These are phyloP conservation scores for Scaptomyza cyrtandrae DNA, from an alignment of 2,888 invertebrate genomes.

Conservation along the genomic window DNA sequence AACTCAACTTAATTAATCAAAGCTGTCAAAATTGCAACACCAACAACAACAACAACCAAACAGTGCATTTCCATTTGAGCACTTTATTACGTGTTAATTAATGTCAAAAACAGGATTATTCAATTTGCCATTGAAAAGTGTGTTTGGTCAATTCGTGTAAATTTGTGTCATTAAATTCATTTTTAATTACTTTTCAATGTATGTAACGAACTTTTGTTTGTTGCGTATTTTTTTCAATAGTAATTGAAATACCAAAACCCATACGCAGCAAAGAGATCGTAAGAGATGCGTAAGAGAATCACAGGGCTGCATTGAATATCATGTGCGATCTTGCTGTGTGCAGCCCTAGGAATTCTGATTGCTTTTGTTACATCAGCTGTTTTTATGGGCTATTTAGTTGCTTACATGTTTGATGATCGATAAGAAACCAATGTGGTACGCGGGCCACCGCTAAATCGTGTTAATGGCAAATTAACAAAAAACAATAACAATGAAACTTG, in stretches of 20 bases:
- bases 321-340: neutral
- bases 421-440: neutral
- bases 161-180: neutral
- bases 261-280: too few species aligned
- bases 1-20: constrained; percentile 53
- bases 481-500: constrained; percentile 35
- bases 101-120: constrained; percentile 15
- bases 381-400: constrained; percentile 8
- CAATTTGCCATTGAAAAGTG: constrained; percentile 5
- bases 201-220: neutral
- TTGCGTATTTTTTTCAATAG: neutral
- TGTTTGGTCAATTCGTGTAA: neutral
- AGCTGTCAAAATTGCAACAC: constrained; percentile 9
- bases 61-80: constrained; percentile 7
- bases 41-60: neutral
- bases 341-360: neutral
- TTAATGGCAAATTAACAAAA: constrained; percentile 32
- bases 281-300: neutral
- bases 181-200: neutral
- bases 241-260: neutral
- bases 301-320: neutral
- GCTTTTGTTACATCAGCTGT: constrained; percentile 1
- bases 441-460: constrained; percentile 1
- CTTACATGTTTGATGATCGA: constrained; percentile 2
- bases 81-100: constrained; percentile 44